Percentiles rank a stretch among this genome's conserved stretches.
Evolutionary conservation across 2,888 invertebrate species (phyloP).

Genomic region (Electrophaes corylata): DNA sequence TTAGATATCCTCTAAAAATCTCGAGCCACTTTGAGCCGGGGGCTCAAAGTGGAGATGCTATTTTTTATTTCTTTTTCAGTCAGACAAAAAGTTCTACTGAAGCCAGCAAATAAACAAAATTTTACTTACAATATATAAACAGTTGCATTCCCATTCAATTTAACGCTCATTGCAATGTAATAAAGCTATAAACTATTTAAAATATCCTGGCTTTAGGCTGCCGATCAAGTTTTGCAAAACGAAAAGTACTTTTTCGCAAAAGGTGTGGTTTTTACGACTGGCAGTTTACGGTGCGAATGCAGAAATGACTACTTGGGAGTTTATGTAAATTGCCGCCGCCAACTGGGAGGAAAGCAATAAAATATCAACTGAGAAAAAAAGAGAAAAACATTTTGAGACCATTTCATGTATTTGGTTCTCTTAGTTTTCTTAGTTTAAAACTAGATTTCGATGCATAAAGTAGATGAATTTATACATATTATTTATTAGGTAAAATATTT

Average conservation of each 20-base stretch:
- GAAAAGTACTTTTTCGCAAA: slow-evolving; percentile 54
- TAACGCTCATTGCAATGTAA: slow-evolving; percentile 39
- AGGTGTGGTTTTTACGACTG: slow-evolving; percentile 75
- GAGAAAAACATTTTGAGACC: slow-evolving; percentile 2
- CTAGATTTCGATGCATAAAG: too few species aligned
- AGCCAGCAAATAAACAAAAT: too few species aligned
- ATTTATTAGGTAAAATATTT: too few species aligned
- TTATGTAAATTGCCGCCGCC: slow-evolving; percentile 70
- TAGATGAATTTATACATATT: too few species aligned
- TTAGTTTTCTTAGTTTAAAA: too few species aligned
- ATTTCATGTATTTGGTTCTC: not conserved
- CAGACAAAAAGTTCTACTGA: too few species aligned
- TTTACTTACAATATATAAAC: not conserved
- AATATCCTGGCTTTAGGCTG: slow-evolving; percentile 31
- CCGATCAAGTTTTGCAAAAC: slow-evolving; percentile 54
- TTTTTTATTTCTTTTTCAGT: too few species aligned
- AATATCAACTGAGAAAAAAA: slow-evolving; percentile 34
- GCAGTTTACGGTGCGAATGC: slow-evolving; percentile 65
- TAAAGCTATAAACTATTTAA: slow-evolving; percentile 42
- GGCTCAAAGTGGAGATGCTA: too few species aligned
- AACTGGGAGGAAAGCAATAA: slow-evolving; percentile 53
- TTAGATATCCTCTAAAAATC: too few species aligned
- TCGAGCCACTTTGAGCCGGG: too few species aligned
- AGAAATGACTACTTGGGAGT: slow-evolving; percentile 70
- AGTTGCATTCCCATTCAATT: slow-evolving; percentile 3